phyloP scores from a whole-genome alignment of 1,140 invertebrate species.

The Rhysida immarginata region DNA sequence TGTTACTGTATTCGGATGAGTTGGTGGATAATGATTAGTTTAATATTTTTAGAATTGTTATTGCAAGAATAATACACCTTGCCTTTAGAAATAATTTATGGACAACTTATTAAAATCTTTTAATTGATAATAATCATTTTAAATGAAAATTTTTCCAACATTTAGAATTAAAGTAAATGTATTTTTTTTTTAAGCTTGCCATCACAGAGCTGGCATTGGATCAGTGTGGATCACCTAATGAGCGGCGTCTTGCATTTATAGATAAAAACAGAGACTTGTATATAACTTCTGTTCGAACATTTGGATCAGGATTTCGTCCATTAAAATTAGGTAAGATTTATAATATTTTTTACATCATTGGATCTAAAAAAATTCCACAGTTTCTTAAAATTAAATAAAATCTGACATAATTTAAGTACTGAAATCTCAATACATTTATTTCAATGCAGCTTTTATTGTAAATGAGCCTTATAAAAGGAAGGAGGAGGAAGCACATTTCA shows the following conservation, averaged over 20 bases:
- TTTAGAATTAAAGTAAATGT: conserved; percentile 3
- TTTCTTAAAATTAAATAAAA: too few species aligned
- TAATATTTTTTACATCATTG: too few species aligned
- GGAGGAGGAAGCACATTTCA: too few species aligned
- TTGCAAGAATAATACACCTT: background rate
- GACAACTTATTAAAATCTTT: background rate
- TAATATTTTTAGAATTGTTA: background rate
- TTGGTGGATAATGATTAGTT: too few species aligned
- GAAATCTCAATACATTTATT: too few species aligned
- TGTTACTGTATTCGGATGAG: too few species aligned
- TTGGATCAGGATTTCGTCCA: conserved; percentile 37
- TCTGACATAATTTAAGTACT: too few species aligned
- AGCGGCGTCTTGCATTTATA: conserved; percentile 58
- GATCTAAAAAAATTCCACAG: too few species aligned
- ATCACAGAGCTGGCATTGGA: conserved; percentile 58
- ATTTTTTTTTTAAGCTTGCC: conserved; percentile 41
- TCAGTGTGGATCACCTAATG: conserved; percentile 50
- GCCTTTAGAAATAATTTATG: background rate
- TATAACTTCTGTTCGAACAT: conserved; percentile 48
- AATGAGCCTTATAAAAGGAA: too few species aligned
- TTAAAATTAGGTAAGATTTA: conserved; percentile 62
- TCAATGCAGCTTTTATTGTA: too few species aligned
- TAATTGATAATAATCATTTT: background rate
- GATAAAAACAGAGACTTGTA: conserved; percentile 69
- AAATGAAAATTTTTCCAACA: background rate